Evolutionary conservation across 2,113 vertebrate species (phyloP).

Genomic region (Protomyctophum bolini): DNA sequence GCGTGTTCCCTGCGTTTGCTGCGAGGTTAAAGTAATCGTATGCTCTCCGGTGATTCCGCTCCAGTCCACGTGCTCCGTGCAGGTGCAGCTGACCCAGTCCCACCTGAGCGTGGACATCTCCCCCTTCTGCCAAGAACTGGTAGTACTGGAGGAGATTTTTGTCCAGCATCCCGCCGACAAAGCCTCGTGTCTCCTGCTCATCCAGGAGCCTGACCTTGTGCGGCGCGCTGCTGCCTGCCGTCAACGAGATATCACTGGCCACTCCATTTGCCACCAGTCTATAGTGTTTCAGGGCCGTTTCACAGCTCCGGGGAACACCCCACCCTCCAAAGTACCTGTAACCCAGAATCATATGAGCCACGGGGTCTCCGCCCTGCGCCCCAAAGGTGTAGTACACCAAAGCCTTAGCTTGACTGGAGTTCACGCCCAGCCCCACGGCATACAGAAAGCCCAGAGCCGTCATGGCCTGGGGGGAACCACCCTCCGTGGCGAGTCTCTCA

Average conservation of each 20-base stretch:
- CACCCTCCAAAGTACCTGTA: slow-evolving; percentile 98
- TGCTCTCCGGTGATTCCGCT: slow-evolving; percentile 98
- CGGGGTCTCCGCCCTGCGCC: slow-evolving; percentile 93
- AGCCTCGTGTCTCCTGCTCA: slow-evolving; percentile 94
- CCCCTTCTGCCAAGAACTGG: slow-evolving; percentile 97
- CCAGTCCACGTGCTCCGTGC: slow-evolving; percentile 95
- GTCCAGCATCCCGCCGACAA: slow-evolving; percentile 95
- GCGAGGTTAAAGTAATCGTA: slow-evolving; percentile 98
- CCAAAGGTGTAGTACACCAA: slow-evolving; percentile 98
- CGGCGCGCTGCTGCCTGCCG: slow-evolving; percentile 91
- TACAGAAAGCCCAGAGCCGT: slow-evolving; percentile 96
- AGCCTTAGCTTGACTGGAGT: slow-evolving; percentile 98
- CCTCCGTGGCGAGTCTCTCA: slow-evolving; percentile 91
- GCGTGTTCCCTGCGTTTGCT: slow-evolving; percentile 95
- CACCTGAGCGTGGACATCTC: slow-evolving; percentile 98
- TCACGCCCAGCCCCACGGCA: slow-evolving; percentile 93
- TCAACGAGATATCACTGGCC: slow-evolving; percentile 92
- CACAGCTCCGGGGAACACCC: slow-evolving; percentile 96
- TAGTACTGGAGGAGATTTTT: slow-evolving; percentile 99
- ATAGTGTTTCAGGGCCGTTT: slow-evolving; percentile 96
- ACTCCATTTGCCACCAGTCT: slow-evolving; percentile 94
- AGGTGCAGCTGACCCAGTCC: slow-evolving; percentile 96
- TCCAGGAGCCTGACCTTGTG: slow-evolving; percentile 94
- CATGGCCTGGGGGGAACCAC: slow-evolving; percentile 95
- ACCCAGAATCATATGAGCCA: slow-evolving; percentile 98